Evolutionary conservation across 2,888 invertebrate species (phyloP).

Genomic region (Hypomecis atomaria): DNA sequence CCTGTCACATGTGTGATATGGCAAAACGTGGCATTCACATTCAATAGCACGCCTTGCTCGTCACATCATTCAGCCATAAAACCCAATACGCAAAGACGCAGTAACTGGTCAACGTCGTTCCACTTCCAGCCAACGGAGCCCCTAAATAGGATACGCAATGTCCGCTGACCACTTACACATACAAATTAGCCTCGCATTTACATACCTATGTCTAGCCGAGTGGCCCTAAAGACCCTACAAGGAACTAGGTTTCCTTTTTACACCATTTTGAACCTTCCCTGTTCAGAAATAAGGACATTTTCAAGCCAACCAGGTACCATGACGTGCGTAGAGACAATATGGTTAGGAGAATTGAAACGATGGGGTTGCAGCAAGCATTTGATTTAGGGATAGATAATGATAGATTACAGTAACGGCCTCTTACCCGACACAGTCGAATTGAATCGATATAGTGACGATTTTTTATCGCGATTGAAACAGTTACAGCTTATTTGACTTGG

Average conservation of each 20-base stretch:
- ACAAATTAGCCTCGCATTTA: constrained; percentile 48
- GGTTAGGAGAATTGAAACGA: constrained; percentile 22
- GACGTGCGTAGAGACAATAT: constrained; percentile 16
- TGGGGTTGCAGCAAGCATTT: constrained; percentile 21
- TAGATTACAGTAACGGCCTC: constrained; percentile 4
- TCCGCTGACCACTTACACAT: constrained; percentile 49
- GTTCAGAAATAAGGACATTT: neutral
- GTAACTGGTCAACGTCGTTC: constrained; percentile 6
- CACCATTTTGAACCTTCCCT: constrained; percentile 4
- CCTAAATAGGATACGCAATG: constrained; percentile 51
- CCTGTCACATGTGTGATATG: no score
- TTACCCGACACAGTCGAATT: constrained; percentile 3
- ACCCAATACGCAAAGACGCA: neutral
- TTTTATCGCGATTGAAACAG: no score
- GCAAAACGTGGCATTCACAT: no score
- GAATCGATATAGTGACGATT: constrained; percentile 7
- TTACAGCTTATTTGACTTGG: no score
- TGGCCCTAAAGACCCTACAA: constrained; percentile 13
- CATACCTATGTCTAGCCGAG: constrained; percentile 33
- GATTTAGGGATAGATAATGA: constrained; percentile 13
- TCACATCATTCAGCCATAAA: no score
- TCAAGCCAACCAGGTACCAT: neutral
- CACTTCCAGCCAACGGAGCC: constrained; percentile 25
- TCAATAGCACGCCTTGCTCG: no score
- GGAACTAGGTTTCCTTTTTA: neutral